These are phyloP conservation scores for Dinomys branickii DNA, from an alignment of 2,113 vertebrate species.

Conservation along the genomic window DNA sequence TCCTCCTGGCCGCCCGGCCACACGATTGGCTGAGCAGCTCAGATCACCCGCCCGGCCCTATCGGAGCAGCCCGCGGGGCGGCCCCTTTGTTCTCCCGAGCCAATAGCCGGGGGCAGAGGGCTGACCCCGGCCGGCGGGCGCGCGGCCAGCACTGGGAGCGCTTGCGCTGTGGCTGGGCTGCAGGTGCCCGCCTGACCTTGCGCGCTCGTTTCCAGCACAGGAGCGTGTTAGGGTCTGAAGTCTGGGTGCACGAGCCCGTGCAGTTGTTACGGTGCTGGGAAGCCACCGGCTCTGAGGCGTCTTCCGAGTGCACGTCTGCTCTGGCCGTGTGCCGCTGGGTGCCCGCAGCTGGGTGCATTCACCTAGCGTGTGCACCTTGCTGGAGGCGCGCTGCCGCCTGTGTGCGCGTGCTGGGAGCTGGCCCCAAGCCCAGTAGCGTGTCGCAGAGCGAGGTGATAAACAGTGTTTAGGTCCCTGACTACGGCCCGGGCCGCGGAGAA, in stretches of 20 bases:
- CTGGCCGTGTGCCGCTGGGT: not conserved
- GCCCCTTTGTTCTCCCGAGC: conserved; percentile 77
- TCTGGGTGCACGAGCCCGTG: not conserved
- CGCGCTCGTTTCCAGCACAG: not conserved
- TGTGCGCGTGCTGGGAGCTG: not conserved
- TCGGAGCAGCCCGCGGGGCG: conserved; percentile 59
- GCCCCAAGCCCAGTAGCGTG: too few species aligned
- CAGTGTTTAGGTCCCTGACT: not conserved
- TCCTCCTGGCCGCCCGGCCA: not conserved
- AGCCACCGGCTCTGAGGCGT: not conserved
- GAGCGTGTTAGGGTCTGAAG: not conserved
- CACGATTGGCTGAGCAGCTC: conserved; percentile 66
- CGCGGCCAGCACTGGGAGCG: rapidly evolving
- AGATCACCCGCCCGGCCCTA: conserved; percentile 70
- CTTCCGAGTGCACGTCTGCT: too few species aligned
- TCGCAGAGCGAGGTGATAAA: not conserved
- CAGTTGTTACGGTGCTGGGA: not conserved
- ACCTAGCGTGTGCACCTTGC: too few species aligned
- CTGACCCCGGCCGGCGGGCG: not conserved
- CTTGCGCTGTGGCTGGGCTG: not conserved
- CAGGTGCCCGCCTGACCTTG: not conserved
- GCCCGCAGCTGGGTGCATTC: not conserved
- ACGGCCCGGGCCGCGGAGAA: not conserved
- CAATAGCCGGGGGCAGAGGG: conserved; percentile 42
- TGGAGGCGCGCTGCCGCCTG: not conserved